Evolutionary conservation across 2,888 invertebrate species (phyloP).

Genomic region (Meteorus colon): DNA sequence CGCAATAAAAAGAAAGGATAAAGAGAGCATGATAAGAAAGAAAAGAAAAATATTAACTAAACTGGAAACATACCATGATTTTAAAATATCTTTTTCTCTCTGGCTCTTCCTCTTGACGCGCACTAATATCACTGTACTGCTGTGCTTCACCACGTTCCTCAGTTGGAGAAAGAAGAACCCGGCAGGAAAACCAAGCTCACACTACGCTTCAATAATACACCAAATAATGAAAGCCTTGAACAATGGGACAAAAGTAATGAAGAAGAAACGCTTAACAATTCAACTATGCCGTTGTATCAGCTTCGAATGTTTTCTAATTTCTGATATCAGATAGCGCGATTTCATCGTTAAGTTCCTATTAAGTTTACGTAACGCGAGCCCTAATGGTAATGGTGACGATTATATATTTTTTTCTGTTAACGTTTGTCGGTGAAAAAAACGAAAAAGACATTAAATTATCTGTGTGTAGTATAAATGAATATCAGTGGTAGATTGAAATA

Average conservation of each 20-base stretch:
- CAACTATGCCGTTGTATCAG: not conserved
- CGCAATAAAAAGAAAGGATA: not conserved
- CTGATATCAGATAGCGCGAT: slow-evolving; percentile 26
- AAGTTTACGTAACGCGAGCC: slow-evolving; percentile 11
- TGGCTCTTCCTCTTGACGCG: not conserved
- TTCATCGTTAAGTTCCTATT: slow-evolving; percentile 4
- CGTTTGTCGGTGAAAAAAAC: not conserved
- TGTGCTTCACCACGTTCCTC: not conserved
- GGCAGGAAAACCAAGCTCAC: not conserved
- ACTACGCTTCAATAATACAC: not conserved
- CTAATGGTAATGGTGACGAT: not conserved
- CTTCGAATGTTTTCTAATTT: slow-evolving; percentile 7
- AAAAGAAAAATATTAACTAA: not conserved
- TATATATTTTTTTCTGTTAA: not conserved
- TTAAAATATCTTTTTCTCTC: not conserved
- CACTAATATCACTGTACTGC: not conserved
- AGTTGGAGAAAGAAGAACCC: not conserved
- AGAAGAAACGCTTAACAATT: not conserved
- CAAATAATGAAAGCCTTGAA: no score
- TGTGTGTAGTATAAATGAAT: not conserved
- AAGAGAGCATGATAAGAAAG: slow-evolving; percentile 11
- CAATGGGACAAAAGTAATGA: not conserved
- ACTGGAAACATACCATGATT: slow-evolving; percentile 22
- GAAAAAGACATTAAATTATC: not conserved
- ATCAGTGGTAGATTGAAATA: not conserved